Evolutionary conservation across 2,797 vertebrate genomes (phyloP).

Genomic region (Dallia pectoralis): DNA sequence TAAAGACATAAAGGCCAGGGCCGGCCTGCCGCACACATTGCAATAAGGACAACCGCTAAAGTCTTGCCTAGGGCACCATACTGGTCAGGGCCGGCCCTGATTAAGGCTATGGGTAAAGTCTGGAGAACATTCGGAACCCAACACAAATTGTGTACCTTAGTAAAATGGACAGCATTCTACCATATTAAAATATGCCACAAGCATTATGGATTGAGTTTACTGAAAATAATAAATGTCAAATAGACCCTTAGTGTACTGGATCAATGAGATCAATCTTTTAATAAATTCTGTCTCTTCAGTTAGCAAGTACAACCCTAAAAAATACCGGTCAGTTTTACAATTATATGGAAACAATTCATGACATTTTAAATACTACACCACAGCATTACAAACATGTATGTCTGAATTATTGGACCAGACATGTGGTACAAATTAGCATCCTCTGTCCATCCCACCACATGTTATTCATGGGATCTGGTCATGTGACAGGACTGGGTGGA

Average conservation of each 20-base stretch:
- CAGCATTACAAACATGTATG: background rate
- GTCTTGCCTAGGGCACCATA: no score
- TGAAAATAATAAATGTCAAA: background rate
- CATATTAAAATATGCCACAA: no score
- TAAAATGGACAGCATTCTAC: no score
- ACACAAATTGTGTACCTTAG: no score
- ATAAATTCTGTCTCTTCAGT: background rate
- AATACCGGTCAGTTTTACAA: background rate
- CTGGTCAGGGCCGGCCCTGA: no score
- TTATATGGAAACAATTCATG: conserved; percentile 18
- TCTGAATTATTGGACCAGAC: background rate
- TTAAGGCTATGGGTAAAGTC: no score
- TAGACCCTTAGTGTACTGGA: background rate
- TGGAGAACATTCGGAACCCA: no score
- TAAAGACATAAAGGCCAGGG: no score
- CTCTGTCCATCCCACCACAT: background rate
- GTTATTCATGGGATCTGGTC: background rate
- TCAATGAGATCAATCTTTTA: background rate
- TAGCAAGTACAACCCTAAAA: background rate
- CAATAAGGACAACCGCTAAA: no score
- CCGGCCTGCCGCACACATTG: no score
- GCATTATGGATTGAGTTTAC: no score
- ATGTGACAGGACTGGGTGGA: background rate
- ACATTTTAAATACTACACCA: conserved; percentile 41
- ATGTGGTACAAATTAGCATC: background rate